Evolutionary conservation across 1,140 invertebrate species (phyloP).

Genomic region (Lepidostoma basale): DNA sequence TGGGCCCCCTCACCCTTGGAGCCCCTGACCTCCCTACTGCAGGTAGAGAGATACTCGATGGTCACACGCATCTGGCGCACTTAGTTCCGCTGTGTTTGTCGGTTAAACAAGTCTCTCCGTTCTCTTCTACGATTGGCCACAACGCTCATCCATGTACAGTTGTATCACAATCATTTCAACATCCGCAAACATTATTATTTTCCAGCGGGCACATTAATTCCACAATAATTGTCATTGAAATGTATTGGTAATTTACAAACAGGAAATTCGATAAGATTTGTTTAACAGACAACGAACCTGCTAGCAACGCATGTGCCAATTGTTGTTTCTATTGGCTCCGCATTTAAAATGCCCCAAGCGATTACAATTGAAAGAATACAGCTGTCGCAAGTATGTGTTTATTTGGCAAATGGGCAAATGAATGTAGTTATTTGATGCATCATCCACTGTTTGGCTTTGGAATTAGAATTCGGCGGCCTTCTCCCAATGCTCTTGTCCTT

Average conservation of each 20-base stretch:
- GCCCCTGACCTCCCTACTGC: conserved; percentile 65
- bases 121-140: too few species aligned
- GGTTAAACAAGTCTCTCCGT: conserved; percentile 14
- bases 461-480: not conserved
- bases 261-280: conserved; percentile 8
- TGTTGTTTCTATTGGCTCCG: not conserved
- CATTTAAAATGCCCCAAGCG: too few species aligned
- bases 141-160: too few species aligned
- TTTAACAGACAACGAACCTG: conserved; percentile 11
- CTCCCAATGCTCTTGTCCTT: too few species aligned
- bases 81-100: not conserved
- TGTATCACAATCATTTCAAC: not conserved
- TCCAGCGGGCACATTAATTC: too few species aligned
- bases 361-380: too few species aligned
- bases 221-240: too few species aligned
- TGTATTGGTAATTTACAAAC: too few species aligned
- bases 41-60: conserved; percentile 58
- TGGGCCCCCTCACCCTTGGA: conserved; percentile 59
- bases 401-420: not conserved
- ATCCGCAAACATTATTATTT: too few species aligned
- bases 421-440: conserved; percentile 19
- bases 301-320: conserved; percentile 8
- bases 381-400: not conserved
- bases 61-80: conserved; percentile 11
- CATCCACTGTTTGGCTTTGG: conserved; percentile 5